phyloP scores from a whole-genome alignment of 2,797 vertebrate genomes.

The Notolabrus celidotus region DNA sequence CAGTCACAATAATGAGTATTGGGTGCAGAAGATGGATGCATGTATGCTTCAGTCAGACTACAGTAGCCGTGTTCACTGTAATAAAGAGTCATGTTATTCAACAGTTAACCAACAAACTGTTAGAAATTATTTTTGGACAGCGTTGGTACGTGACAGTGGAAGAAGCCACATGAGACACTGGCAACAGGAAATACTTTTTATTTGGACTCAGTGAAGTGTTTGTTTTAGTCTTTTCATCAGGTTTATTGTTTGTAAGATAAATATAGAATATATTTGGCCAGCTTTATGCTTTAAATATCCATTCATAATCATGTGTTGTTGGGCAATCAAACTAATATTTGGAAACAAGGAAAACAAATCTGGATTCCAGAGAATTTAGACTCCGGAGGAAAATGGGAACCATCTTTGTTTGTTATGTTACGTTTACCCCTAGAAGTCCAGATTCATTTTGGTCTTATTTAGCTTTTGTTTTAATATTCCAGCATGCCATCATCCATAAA shows the following conservation, averaged over 20 bases:
- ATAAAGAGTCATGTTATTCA: background rate
- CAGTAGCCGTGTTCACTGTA: background rate
- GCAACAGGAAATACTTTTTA: background rate
- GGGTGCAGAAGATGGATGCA: background rate
- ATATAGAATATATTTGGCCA: conserved; percentile 7
- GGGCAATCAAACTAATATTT: conserved; percentile 26
- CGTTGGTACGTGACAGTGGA: background rate
- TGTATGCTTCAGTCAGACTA: background rate
- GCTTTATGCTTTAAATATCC: background rate
- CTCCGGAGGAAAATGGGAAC: conserved; percentile 28
- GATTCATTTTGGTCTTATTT: conserved; percentile 9
- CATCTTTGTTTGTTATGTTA: conserved; percentile 20
- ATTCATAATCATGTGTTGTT: conserved; percentile 1
- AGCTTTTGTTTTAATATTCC: conserved; percentile 14
- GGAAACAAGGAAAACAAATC: conserved; percentile 21
- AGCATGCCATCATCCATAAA: background rate
- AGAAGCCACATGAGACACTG: background rate
- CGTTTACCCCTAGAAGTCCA: conserved; percentile 9
- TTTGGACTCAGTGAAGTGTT: background rate
- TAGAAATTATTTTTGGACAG: background rate
- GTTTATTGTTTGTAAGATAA: conserved; percentile 17
- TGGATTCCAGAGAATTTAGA: conserved; percentile 16
- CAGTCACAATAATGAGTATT: background rate
- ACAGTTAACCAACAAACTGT: background rate
- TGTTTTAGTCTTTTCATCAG: background rate